A percentile compares a stretch with the other conserved stretches of the same genome.
phyloP scores from a whole-genome alignment of 1,140 invertebrate species.

The Epicauta chinensis region DNA sequence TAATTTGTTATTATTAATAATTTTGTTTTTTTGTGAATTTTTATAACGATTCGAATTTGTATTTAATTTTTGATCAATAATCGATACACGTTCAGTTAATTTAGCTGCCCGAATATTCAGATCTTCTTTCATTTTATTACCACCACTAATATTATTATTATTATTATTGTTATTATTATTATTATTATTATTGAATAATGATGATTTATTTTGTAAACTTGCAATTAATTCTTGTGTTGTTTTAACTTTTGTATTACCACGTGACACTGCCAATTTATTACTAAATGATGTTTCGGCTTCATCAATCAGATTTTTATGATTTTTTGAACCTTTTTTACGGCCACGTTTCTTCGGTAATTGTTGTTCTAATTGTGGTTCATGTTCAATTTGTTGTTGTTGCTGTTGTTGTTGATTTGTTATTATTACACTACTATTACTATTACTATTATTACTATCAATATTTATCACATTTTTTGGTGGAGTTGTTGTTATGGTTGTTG shows the following conservation, averaged over 20 bases:
- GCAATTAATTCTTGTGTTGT: slow-evolving; percentile 78
- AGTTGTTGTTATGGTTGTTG: no score
- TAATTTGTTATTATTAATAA: slow-evolving; percentile 28
- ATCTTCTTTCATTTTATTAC: slow-evolving; percentile 33
- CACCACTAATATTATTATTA: not conserved
- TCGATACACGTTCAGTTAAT: slow-evolving; percentile 39
- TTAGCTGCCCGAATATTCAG: slow-evolving; percentile 40
- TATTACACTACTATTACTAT: no score
- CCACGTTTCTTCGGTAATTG: slow-evolving; percentile 53
- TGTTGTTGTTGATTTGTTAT: no score
- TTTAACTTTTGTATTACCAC: slow-evolving; percentile 67
- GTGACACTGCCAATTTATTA: slow-evolving; percentile 57
- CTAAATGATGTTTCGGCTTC: slow-evolving; percentile 52
- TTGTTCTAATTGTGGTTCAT: slow-evolving; percentile 30
- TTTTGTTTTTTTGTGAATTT: slow-evolving; percentile 33
- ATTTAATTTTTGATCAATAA: slow-evolving; percentile 41
- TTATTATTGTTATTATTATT: slow-evolving; percentile 1
- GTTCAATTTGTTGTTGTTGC: slow-evolving; percentile 17
- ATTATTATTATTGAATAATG: slow-evolving; percentile 11
- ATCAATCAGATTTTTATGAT: slow-evolving; percentile 46
- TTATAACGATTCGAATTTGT: slow-evolving; percentile 37
- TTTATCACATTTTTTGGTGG: no score
- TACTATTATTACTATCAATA: no score
- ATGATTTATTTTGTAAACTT: slow-evolving; percentile 59
- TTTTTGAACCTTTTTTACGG: slow-evolving; percentile 65